Percentiles rank a stretch among this genome's conserved stretches.
Conservation (phyloP, 2,888 invertebrate genomes). For the Micoletzkya japonica region DNA sequence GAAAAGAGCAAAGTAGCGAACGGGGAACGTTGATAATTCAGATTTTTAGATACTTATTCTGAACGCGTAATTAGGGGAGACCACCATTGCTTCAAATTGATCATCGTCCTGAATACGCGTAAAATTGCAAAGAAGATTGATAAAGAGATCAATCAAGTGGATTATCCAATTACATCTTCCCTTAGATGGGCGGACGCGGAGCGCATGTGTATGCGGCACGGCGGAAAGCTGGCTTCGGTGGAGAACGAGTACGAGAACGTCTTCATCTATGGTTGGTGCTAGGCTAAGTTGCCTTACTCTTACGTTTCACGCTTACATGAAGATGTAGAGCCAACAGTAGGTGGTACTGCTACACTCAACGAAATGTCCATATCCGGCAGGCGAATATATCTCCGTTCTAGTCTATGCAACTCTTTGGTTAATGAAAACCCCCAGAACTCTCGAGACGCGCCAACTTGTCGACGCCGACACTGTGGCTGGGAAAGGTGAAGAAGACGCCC, state of each 20-base stretch:
- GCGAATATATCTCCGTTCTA: too few relatives aligned
- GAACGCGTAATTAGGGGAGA: neutral
- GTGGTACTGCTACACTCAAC: neutral
- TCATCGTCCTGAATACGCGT: too few relatives aligned
- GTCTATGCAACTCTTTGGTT: neutral
- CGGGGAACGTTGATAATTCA: too few relatives aligned
- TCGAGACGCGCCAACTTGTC: slow-evolving; percentile 20
- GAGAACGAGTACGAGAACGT: slow-evolving; percentile 19
- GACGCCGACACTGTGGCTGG: slow-evolving; percentile 18
- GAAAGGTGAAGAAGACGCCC: slow-evolving; percentile 9
- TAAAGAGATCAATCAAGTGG: too few relatives aligned
- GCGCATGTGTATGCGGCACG: slow-evolving; percentile 3
- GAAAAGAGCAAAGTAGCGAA: too few relatives aligned
- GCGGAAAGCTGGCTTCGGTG: slow-evolving; percentile 10
- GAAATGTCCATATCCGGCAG: neutral
- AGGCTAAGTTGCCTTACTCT: neutral
- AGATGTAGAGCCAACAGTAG: neutral
- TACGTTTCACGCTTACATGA: neutral
- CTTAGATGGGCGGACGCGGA: slow-evolving; percentile 24
- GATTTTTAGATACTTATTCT: too few relatives aligned
- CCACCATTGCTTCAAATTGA: too few relatives aligned
- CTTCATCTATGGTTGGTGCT: slow-evolving; percentile 6
- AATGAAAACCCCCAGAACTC: neutral
- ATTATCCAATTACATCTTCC: slow-evolving; percentile 1
- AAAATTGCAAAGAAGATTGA: too few relatives aligned